A percentile compares a stretch with the other conserved stretches of the same genome.
Conservation (phyloP, 1,140 invertebrate genomes). For the Psix sp. region DNA sequence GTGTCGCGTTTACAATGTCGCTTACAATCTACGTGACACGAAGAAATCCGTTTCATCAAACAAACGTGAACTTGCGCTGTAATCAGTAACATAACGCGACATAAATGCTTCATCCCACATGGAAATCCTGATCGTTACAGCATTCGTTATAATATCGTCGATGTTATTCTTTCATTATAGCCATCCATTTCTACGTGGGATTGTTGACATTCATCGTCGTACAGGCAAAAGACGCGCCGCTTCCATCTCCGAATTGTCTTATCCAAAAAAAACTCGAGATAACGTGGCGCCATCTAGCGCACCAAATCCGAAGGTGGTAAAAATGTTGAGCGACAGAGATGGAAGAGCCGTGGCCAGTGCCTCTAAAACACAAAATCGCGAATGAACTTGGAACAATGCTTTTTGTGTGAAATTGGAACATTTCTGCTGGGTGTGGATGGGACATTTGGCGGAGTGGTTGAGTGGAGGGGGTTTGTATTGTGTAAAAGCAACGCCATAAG, state of each 20-base stretch:
- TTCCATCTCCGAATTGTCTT: neutral
- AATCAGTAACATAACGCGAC: conserved; percentile 73
- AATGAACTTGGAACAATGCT: conserved; percentile 76
- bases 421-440: conserved; percentile 65
- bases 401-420: conserved; percentile 72
- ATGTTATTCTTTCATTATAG: too few relatives aligned
- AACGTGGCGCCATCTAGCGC: too few relatives aligned
- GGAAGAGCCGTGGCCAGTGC: conserved; percentile 1
- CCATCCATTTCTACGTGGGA: conserved; percentile 50
- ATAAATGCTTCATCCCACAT: conserved; percentile 66
- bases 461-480: conserved; percentile 73
- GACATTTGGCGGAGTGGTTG: conserved; percentile 63
- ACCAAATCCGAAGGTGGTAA: too few relatives aligned
- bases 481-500: conserved; percentile 76
- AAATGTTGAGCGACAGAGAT: neutral
- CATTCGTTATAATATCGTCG: neutral
- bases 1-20: conserved; percentile 51
- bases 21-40: conserved; percentile 32
- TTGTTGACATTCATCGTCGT: conserved; percentile 39
- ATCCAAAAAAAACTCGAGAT: too few relatives aligned
- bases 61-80: conserved; percentile 74
- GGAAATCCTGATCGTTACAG: conserved; percentile 19
- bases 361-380: conserved; percentile 61
- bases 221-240: neutral
- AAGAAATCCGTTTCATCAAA: conserved; percentile 62